Evolutionary conservation across 2,797 vertebrate species (phyloP), one percentile per base, ranked within the genome.

Genomic region (Phoxinus dragarum): DNA sequence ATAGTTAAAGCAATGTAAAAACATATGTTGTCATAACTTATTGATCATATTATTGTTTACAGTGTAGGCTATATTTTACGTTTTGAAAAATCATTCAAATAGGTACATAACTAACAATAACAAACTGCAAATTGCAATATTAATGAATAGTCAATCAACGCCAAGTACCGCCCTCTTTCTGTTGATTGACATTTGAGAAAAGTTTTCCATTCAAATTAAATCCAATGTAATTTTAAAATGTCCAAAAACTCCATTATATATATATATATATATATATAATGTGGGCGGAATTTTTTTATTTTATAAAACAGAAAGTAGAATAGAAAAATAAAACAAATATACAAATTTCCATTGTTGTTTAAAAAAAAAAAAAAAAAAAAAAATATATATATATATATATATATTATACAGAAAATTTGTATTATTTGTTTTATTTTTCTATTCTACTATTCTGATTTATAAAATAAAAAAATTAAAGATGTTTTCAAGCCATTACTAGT

Each of bases 171-270:
- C 27, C 17, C 10, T 47, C 3, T 16, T 38, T n/a, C 34, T 54
- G 31, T 54, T 68, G 34, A 69, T 11, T 81, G 79, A 81, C 14
- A 52, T 19, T 64, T 47, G 8, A 56, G 10, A 72, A 59, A 82
- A 23, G 27, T 16, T 27, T 9, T 17, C 5, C 6, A 56, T 16
- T n/a, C 38, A 56, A 27, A 47, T 6, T 1, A n/a, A 74, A 36
- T 19, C 3, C 40, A 34, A 16, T 84, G 17, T 23, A 49, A 40
- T 59, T 23, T 9, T 23, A 42, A 38, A 61, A 38, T 34, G 27
- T 61, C 5, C 27, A 12, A 64, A 8, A 61, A 12, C 38, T 38
- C 38, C 4, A 1, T 16, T n/a, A 59, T 27, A 27, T 27, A 27
- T 27, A 27, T 27, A 27, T 27, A 27, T 27, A 27, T 27, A 27